Percentiles rank a stretch among this genome's conserved stretches.
phyloP scores from a whole-genome alignment of 1,140 invertebrate species.

The Callitettix versicolor region DNA sequence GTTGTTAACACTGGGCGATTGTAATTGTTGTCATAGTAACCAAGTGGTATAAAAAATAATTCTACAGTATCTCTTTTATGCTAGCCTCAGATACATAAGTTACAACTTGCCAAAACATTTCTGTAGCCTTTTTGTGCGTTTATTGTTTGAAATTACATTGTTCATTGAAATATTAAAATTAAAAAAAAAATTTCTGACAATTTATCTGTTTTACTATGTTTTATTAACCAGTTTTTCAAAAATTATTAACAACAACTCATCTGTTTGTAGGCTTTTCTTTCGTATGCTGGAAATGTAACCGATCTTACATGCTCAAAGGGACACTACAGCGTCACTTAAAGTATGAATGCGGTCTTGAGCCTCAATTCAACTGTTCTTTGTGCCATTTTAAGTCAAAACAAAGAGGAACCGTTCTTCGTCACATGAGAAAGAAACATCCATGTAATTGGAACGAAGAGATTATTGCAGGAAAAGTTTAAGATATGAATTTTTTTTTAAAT shows the following conservation, averaged over 20 bases:
- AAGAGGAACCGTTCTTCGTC: constrained; percentile 1
- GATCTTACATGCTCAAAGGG: constrained; percentile 4
- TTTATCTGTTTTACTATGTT: too few relatives aligned
- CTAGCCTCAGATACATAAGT: too few relatives aligned
- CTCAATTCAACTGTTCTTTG: constrained; percentile 7
- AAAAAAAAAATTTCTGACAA: background rate
- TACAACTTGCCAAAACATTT: too few relatives aligned
- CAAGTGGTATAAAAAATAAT: too few relatives aligned
- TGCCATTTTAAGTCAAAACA: constrained; percentile 13
- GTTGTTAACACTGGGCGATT: too few relatives aligned
- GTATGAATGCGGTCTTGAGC: constrained; percentile 11
- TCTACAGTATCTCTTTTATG: too few relatives aligned
- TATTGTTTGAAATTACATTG: too few relatives aligned
- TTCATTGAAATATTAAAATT: background rate
- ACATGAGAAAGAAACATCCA: constrained; percentile 4
- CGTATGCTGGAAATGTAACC: constrained; percentile 14
- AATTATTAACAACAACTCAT: background rate
- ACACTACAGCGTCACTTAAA: constrained; percentile 3
- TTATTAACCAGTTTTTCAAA: too few relatives aligned
- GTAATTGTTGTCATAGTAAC: too few relatives aligned
- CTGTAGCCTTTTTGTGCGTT: too few relatives aligned
- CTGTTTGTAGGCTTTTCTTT: background rate
- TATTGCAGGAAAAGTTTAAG: background rate
- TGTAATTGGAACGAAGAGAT: background rate
- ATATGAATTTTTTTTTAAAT: too few relatives aligned